Evolutionary conservation across 2,113 vertebrate species (phyloP).

Genomic region (Cyanoderma ruficeps): DNA sequence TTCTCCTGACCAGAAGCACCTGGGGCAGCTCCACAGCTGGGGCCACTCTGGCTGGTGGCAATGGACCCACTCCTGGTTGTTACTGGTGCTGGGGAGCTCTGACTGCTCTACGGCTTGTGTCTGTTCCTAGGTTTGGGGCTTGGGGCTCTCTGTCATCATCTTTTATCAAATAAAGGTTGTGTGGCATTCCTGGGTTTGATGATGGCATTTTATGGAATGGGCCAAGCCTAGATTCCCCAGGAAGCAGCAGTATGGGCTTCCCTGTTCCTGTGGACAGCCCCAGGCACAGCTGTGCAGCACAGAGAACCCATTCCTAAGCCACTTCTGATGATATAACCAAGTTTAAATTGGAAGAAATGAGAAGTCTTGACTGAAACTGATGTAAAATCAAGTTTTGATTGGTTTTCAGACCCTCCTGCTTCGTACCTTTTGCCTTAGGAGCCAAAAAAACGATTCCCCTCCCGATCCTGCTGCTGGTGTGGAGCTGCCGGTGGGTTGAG

Average conservation of each 20-base stretch:
- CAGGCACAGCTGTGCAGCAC: background rate
- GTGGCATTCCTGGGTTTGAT: background rate
- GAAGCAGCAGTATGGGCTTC: background rate
- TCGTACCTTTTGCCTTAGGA: background rate
- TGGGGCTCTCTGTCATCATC: background rate
- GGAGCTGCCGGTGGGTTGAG: background rate
- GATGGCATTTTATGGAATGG: background rate
- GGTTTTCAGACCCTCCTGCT: background rate
- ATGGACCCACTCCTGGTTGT: too few species aligned
- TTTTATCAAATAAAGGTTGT: background rate
- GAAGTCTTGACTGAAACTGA: background rate
- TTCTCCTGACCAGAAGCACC: background rate
- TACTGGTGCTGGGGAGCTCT: background rate
- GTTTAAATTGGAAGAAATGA: background rate
- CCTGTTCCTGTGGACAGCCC: background rate
- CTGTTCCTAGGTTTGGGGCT: background rate
- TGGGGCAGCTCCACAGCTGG: background rate
- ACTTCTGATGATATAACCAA: background rate
- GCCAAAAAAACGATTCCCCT: too few species aligned
- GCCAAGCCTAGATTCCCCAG: background rate
- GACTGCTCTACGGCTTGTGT: rapidly evolving
- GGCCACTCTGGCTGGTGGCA: background rate
- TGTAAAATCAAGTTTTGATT: background rate
- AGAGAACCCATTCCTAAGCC: background rate
- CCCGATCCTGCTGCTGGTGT: background rate